These are phyloP conservation scores for Falcunculus frontatus DNA, from an alignment of 2,113 vertebrate species.

Conservation along the genomic window DNA sequence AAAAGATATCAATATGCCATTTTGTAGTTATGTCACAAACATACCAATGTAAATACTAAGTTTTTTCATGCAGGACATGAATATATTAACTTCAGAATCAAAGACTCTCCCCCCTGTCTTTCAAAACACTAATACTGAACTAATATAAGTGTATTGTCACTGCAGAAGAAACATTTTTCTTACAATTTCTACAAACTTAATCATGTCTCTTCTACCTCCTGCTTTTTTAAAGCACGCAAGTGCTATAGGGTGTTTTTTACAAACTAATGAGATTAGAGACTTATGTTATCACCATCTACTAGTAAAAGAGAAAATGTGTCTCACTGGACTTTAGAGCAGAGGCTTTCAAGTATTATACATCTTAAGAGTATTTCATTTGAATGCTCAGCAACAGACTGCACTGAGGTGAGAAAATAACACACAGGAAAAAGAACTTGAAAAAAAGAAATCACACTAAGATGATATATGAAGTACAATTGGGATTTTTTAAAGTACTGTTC, in stretches of 20 bases:
- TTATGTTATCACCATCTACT: background rate
- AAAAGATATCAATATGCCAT: background rate
- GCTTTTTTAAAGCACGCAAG: conserved; percentile 6
- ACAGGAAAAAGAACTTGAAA: background rate
- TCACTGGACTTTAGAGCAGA: background rate
- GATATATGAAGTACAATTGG: background rate
- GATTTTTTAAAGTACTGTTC: background rate
- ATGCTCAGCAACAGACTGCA: background rate
- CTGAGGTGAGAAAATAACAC: background rate
- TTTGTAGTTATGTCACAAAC: background rate
- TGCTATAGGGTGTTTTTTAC: background rate
- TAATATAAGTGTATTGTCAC: background rate
- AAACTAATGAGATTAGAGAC: conserved; percentile 41
- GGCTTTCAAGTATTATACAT: background rate
- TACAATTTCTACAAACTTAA: background rate
- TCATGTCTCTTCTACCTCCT: background rate
- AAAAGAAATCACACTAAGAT: background rate
- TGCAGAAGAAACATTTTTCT: conserved; percentile 15
- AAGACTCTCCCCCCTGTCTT: background rate
- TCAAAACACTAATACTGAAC: background rate
- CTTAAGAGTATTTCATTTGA: background rate
- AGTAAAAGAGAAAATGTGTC: conserved; percentile 21
- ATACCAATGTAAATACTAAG: background rate
- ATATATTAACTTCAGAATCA: background rate
- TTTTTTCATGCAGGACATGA: background rate